Percentiles rank a stretch among this genome's conserved stretches.
Conservation (phyloP, 1,140 invertebrate species). For the Achroia grisella region DNA sequence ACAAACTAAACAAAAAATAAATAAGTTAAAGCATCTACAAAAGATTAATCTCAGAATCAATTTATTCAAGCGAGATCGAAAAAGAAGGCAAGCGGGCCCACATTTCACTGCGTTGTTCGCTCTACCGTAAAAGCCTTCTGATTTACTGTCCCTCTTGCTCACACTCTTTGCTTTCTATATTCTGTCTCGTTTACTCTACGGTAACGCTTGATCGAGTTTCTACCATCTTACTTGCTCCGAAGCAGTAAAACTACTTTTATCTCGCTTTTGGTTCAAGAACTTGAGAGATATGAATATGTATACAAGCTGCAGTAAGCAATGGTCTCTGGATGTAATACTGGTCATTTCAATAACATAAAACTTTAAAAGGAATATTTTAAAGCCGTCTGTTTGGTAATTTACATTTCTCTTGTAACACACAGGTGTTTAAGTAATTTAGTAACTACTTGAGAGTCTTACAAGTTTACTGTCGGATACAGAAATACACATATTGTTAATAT, state of each 20-base stretch:
- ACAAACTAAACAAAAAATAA: background rate
- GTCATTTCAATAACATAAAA: constrained; percentile 52
- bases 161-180: constrained; percentile 11
- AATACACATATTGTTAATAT: background rate
- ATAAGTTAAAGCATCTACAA: constrained; percentile 28
- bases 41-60: constrained; percentile 68
- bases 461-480: background rate
- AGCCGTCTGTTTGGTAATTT: constrained; percentile 16
- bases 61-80: constrained; percentile 69
- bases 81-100: constrained; percentile 55
- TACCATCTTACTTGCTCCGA: constrained; percentile 67
- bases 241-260: constrained; percentile 69
- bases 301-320: constrained; percentile 56
- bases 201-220: constrained; percentile 63
- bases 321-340: constrained; percentile 38
- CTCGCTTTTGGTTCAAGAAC: constrained; percentile 54
- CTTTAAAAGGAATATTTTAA: constrained; percentile 33
- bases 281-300: constrained; percentile 65
- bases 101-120: constrained; percentile 66
- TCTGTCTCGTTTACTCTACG: constrained; percentile 37
- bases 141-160: constrained; percentile 41
- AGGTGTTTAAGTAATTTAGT: constrained; percentile 6
- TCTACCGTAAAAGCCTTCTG: constrained; percentile 71
- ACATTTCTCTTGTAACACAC: constrained; percentile 14
- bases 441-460: background rate